These are phyloP conservation scores for Globodera rostochiensis DNA, from an alignment of 1,140 invertebrate species.

Conservation along the genomic window DNA sequence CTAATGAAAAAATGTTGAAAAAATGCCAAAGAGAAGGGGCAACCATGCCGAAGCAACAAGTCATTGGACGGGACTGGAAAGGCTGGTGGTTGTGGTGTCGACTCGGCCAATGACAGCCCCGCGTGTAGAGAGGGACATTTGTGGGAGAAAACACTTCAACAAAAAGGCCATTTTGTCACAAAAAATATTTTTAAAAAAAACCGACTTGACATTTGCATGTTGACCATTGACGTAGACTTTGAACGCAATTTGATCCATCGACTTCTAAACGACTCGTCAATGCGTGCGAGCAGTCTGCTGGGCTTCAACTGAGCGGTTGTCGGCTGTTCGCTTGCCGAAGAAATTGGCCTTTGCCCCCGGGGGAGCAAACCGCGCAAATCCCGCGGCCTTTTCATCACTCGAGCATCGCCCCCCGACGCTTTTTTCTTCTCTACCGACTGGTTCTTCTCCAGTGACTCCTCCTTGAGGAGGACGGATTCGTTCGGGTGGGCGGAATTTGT, in stretches of 20 bases:
- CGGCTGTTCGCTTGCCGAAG: slow-evolving; percentile 11
- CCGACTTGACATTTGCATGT: neutral
- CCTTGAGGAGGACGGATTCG: neutral
- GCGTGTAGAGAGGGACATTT: neutral
- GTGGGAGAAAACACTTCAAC: neutral
- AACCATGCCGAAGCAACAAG: slow-evolving; percentile 22
- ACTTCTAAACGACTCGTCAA: slow-evolving; percentile 10
- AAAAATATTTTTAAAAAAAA: neutral
- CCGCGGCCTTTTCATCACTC: neutral
- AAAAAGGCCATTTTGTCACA: neutral
- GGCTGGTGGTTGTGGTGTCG: neutral
- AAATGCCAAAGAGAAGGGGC: too few species aligned
- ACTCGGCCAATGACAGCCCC: neutral
- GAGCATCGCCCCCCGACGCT: neutral
- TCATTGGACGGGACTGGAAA: slow-evolving; percentile 13
- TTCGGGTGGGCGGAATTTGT: neutral
- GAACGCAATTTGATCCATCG: slow-evolving; percentile 16
- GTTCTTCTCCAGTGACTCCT: neutral
- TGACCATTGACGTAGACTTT: slow-evolving; percentile 17
- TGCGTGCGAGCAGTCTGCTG: slow-evolving; percentile 11
- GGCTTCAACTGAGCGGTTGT: neutral
- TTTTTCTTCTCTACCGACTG: neutral
- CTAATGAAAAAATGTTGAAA: slow-evolving; percentile 70
- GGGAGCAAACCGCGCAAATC: neutral
- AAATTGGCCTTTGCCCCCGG: neutral